phyloP scores from a whole-genome alignment of 2,113 vertebrate species.

The Rhadina sibilatrix region DNA sequence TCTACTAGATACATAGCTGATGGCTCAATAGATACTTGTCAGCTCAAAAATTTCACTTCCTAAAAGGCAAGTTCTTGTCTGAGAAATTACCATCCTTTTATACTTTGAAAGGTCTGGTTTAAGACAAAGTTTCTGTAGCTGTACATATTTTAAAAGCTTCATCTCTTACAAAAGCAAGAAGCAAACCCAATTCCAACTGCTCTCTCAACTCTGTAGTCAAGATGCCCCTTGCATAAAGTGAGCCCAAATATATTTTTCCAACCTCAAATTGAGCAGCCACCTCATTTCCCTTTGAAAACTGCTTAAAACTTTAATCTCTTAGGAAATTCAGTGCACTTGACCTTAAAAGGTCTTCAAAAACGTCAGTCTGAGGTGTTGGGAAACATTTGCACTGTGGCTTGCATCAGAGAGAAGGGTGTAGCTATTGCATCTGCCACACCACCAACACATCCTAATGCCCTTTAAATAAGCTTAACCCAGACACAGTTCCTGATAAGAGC shows the following conservation, averaged over 20 bases:
- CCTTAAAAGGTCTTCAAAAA: neutral
- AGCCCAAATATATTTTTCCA: neutral
- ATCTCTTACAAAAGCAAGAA: neutral
- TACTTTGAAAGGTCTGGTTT: neutral
- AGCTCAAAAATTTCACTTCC: neutral
- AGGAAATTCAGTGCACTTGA: neutral
- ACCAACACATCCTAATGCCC: neutral
- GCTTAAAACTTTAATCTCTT: neutral
- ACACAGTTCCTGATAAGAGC: neutral
- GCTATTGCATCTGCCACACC: neutral
- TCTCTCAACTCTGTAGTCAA: neutral
- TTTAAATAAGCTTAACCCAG: neutral
- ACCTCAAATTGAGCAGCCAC: neutral
- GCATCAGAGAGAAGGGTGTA: neutral
- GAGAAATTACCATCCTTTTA: neutral
- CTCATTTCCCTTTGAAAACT: neutral
- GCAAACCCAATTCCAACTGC: neutral
- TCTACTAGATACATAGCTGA: neutral
- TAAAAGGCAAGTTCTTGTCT: neutral
- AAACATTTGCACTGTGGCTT: constrained; percentile 34
- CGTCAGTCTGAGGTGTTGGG: neutral
- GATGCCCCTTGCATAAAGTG: neutral
- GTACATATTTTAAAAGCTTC: neutral
- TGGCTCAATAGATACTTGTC: neutral
- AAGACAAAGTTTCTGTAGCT: neutral